These are phyloP conservation scores for Pipistrellus pipistrellus DNA, from an alignment of 2,797 vertebrate genomes.

Conservation along the genomic window DNA sequence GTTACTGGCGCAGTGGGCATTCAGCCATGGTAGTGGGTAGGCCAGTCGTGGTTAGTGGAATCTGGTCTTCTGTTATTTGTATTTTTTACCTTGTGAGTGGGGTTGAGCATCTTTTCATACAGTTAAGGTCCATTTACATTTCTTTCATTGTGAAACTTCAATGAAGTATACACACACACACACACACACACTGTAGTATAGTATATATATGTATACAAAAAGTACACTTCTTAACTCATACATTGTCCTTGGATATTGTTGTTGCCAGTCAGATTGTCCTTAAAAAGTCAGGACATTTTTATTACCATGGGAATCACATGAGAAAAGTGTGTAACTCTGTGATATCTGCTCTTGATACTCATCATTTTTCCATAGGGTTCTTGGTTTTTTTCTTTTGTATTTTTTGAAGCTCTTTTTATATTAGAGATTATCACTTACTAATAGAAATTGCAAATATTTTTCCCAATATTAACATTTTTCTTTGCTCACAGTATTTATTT, in stretches of 20 bases:
- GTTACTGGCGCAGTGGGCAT: neutral
- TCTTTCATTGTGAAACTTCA: neutral
- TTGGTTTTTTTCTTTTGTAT: neutral
- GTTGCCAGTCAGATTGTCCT: neutral
- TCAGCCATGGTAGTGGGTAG: neutral
- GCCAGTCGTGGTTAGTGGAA: neutral
- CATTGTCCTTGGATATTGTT: neutral
- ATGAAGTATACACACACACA: neutral
- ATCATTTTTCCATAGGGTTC: slow-evolving; percentile 7
- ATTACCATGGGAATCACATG: neutral
- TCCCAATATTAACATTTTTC: neutral
- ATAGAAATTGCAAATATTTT: neutral
- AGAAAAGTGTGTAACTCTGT: neutral
- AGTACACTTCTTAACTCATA: no score
- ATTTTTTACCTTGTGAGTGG: slow-evolving; percentile 23
- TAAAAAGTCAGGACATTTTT: slow-evolving; percentile 20
- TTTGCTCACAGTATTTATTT: neutral
- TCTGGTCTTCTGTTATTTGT: neutral
- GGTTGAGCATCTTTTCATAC: neutral
- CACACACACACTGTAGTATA: no score
- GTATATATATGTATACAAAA: no score
- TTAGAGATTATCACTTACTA: neutral
- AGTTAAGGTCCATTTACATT: neutral
- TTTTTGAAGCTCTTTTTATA: neutral
- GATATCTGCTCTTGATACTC: neutral